Conservation (phyloP, 2,888 invertebrate genomes). For the Pristionchus mayeri region DNA sequence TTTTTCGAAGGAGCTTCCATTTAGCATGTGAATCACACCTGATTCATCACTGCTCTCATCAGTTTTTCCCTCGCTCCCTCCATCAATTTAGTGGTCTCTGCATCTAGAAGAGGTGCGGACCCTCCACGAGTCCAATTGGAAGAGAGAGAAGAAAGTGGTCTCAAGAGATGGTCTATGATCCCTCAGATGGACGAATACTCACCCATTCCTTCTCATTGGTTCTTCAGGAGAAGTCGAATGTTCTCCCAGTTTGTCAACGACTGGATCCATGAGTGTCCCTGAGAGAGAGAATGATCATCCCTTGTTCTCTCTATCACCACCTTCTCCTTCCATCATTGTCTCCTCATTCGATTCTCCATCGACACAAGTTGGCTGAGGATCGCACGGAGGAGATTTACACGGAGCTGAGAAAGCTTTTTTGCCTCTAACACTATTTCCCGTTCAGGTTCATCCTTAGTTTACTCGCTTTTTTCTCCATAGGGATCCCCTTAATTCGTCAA, state of each 20-base stretch:
- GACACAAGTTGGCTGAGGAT: conserved; percentile 11
- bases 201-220: conserved; percentile 28
- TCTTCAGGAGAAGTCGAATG: conserved; percentile 27
- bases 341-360: conserved; percentile 21
- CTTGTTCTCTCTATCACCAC: neutral
- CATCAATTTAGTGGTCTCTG: neutral
- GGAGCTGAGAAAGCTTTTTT: neutral
- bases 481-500: neutral
- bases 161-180: neutral
- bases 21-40: neutral
- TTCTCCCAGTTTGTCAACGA: conserved; percentile 4
- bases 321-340: neutral
- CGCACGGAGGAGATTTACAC: conserved; percentile 6
- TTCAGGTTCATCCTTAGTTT: neutral
- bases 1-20: too few species aligned
- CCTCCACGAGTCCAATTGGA: conserved; percentile 25
- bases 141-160: conserved; percentile 13
- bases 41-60: conserved; percentile 9
- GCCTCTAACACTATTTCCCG: neutral
- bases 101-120: conserved; percentile 10
- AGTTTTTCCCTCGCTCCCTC: conserved; percentile 3
- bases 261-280: neutral
- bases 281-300: neutral
- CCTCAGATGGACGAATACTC: neutral
- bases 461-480: neutral